A percentile compares a stretch with the other conserved stretches of the same genome.
Conservation (phyloP, 2,888 invertebrate genomes). For the Cheilosia vernalis region DNA sequence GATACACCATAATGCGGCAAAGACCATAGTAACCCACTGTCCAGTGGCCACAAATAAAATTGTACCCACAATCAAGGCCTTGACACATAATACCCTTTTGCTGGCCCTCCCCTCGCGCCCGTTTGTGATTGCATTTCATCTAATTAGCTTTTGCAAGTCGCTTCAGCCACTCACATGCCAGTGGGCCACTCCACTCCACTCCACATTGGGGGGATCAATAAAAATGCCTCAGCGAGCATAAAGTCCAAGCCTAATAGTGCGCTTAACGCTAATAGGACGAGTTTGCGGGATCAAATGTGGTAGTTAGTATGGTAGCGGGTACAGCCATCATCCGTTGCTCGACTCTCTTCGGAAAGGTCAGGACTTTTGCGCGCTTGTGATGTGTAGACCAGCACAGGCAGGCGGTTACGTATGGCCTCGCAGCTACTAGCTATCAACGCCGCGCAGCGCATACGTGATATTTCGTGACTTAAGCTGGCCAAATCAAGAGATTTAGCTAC, state of each 20-base stretch:
- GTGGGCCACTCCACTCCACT: slow-evolving; percentile 42
- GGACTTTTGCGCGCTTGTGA: slow-evolving; percentile 68
- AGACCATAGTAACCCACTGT: slow-evolving; percentile 59
- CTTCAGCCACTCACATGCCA: slow-evolving; percentile 47
- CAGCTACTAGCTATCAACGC: slow-evolving; percentile 36
- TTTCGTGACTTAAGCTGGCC: slow-evolving; percentile 68
- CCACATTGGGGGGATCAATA: slow-evolving; percentile 46
- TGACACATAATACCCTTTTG: slow-evolving; percentile 69
- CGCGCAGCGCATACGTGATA: slow-evolving; percentile 46
- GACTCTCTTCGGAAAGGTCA: slow-evolving; percentile 66
- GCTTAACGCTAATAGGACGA: slow-evolving; percentile 72
- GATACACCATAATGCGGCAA: slow-evolving; percentile 7
- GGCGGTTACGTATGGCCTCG: slow-evolving; percentile 37
- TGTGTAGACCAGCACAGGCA: slow-evolving; percentile 54
- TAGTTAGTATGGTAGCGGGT: slow-evolving; percentile 66
- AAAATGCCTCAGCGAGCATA: slow-evolving; percentile 52
- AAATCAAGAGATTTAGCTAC: slow-evolving; percentile 61
- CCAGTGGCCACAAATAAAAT: slow-evolving; percentile 18
- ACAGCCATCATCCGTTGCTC: slow-evolving; percentile 67
- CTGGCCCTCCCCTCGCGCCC: slow-evolving; percentile 4
- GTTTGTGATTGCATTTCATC: slow-evolving; percentile 57
- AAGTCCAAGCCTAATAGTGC: slow-evolving; percentile 51
- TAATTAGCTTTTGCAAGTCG: slow-evolving; percentile 62
- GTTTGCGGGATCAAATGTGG: slow-evolving; percentile 72
- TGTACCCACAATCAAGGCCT: slow-evolving; percentile 62